These are phyloP conservation scores for Amphipoea oculea DNA, from an alignment of 2,888 invertebrate genomes.

Conservation along the genomic window DNA sequence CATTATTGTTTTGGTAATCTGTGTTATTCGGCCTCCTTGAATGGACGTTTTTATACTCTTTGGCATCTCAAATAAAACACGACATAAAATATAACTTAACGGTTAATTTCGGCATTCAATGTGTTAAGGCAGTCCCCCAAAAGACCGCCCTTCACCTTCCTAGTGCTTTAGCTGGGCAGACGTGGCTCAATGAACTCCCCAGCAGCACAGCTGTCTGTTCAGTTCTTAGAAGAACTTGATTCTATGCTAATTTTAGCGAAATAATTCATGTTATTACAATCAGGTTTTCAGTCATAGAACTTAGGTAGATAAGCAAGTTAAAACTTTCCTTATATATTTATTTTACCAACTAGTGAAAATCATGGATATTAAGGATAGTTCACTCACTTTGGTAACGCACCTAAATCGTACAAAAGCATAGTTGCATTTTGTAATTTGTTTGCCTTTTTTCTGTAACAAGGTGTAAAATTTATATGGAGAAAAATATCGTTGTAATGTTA, in stretches of 20 bases:
- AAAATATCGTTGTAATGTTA: constrained; percentile 1
- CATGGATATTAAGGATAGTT: neutral
- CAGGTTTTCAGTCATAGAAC: neutral
- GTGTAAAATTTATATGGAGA: neutral
- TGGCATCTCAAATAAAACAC: no score
- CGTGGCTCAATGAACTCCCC: neutral
- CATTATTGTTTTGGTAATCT: no score
- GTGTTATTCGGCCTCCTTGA: no score
- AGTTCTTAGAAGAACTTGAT: neutral
- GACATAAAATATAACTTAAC: no score
- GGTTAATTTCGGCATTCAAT: no score
- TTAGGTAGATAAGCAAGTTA: neutral
- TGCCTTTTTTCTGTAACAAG: constrained; percentile 4
- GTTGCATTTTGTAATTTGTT: neutral
- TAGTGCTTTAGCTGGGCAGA: neutral
- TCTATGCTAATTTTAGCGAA: neutral
- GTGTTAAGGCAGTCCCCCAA: no score
- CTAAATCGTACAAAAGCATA: constrained; percentile 30
- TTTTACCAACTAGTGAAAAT: neutral
- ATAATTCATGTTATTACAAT: neutral
- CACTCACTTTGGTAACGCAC: constrained; percentile 18
- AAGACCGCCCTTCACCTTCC: neutral
- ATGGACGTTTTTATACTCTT: no score
- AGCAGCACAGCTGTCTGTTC: neutral
- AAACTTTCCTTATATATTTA: neutral